A percentile compares a stretch with the other conserved stretches of the same genome.
These are phyloP conservation scores for Heterohyrax brucei DNA, from an alignment of 2,797 vertebrate genomes.

Conservation along the genomic window DNA sequence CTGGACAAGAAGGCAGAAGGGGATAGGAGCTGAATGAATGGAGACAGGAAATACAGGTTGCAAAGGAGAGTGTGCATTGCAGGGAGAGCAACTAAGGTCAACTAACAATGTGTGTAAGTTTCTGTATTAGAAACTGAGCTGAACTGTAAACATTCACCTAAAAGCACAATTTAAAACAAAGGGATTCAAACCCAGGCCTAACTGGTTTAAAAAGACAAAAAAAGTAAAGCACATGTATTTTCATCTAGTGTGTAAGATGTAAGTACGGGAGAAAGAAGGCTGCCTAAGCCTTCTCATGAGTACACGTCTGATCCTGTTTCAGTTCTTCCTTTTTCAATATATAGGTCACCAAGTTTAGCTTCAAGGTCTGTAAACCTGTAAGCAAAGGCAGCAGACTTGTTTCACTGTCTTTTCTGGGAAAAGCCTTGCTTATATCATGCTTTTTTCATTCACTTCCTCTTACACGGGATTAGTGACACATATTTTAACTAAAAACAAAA, in stretches of 20 bases:
- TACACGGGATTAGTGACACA: slow-evolving; percentile 71
- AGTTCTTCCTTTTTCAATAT: slow-evolving; percentile 52
- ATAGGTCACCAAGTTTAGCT: slow-evolving; percentile 33
- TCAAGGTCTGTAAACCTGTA: slow-evolving; percentile 37
- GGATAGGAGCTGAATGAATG: too few relatives aligned
- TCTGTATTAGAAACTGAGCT: too few relatives aligned
- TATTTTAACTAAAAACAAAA: slow-evolving; percentile 62
- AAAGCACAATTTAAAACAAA: too few relatives aligned
- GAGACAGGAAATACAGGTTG: too few relatives aligned
- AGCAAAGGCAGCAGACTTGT: slow-evolving; percentile 61
- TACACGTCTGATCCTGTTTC: slow-evolving; percentile 26
- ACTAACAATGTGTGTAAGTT: too few relatives aligned
- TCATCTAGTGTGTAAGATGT: background rate
- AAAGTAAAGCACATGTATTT: background rate
- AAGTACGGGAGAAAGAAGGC: slow-evolving; percentile 25
- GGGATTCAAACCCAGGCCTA: slow-evolving; percentile 36
- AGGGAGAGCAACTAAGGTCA: too few relatives aligned
- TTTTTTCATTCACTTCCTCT: slow-evolving; percentile 69
- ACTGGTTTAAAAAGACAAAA: background rate
- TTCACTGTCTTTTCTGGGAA: slow-evolving; percentile 73
- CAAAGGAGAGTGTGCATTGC: too few relatives aligned
- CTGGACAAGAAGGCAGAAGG: too few relatives aligned
- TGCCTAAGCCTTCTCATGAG: slow-evolving; percentile 26
- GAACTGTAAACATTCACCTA: too few relatives aligned
- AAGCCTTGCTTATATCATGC: slow-evolving; percentile 65